These are phyloP conservation scores for Craniophora ligustri DNA, from an alignment of 2,888 invertebrate genomes.

Conservation along the genomic window DNA sequence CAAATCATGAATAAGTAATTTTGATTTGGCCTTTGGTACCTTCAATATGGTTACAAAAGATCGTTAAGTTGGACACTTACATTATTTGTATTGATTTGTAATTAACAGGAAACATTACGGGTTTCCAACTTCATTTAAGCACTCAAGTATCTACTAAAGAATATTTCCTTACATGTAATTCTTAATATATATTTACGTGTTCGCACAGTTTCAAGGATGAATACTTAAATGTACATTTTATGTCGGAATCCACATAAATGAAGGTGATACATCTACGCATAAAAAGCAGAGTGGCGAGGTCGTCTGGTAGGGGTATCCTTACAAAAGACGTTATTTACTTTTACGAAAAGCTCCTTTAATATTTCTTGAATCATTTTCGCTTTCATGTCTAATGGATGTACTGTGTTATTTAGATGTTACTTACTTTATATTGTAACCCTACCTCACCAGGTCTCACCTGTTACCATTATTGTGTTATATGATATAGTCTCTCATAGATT, in stretches of 20 bases:
- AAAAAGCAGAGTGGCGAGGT: slow-evolving; percentile 46
- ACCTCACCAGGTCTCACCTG: slow-evolving; percentile 23
- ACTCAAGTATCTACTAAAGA: slow-evolving; percentile 17
- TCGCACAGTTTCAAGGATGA: slow-evolving; percentile 12
- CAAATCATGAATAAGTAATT: too few relatives aligned
- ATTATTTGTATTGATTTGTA: too few relatives aligned
- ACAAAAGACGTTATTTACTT: slow-evolving; percentile 63
- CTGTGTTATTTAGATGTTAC: slow-evolving; percentile 14
- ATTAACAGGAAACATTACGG: background rate
- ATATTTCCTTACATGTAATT: slow-evolving; percentile 2
- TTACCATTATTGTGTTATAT: slow-evolving; percentile 8
- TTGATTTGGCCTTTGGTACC: too few relatives aligned
- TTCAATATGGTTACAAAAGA: too few relatives aligned
- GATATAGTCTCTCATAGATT: slow-evolving; percentile 22
- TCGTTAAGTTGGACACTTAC: too few relatives aligned
- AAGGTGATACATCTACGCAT: slow-evolving; percentile 40
- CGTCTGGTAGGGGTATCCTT: slow-evolving; percentile 47
- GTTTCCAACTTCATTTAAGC: slow-evolving; percentile 1
- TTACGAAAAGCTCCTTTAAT: slow-evolving; percentile 55
- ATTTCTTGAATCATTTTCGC: slow-evolving; percentile 43
- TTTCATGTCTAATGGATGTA: slow-evolving; percentile 23
- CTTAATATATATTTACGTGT: slow-evolving; percentile 19
- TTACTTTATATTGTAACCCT: slow-evolving; percentile 15
- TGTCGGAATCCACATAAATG: slow-evolving; percentile 38
- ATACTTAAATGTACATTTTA: slow-evolving; percentile 46